Conservation (phyloP, 2,113 vertebrate species). For the Riparia riparia region DNA sequence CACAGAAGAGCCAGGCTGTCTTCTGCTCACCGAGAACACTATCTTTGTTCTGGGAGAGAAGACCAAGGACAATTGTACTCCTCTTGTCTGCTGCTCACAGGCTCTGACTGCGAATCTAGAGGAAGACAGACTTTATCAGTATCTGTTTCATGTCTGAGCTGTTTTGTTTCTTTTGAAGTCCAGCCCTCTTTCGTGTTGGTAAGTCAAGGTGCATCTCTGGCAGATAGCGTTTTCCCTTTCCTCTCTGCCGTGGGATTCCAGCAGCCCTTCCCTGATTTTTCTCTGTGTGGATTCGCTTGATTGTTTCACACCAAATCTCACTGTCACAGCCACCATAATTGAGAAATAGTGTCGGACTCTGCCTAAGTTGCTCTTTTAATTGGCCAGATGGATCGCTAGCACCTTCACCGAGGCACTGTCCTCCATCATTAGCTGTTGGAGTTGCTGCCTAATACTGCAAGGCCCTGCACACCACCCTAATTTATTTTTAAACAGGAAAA, state of each 20-base stretch:
- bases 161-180: not conserved
- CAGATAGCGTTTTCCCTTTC: not conserved
- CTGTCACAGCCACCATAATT: constrained; percentile 19
- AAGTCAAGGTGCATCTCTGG: not conserved
- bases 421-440: constrained; percentile 38
- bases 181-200: not conserved
- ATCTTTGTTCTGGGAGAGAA: constrained; percentile 6
- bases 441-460: not conserved
- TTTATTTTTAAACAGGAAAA: constrained; percentile 67
- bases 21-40: not conserved
- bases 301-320: not conserved
- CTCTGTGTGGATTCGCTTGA: not conserved
- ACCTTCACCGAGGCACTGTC: not conserved
- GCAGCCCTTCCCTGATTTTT: not conserved
- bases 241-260: not conserved
- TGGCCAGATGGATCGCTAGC: not conserved
- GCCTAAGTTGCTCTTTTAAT: constrained; percentile 27
- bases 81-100: not conserved
- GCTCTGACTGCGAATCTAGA: not conserved
- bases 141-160: not conserved
- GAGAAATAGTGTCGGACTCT: not conserved
- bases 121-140: not conserved
- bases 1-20: not conserved
- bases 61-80: not conserved
- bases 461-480: constrained; percentile 16